These are phyloP conservation scores for Synanthedon myopaeformis DNA, from an alignment of 2,888 invertebrate species.

Conservation along the genomic window DNA sequence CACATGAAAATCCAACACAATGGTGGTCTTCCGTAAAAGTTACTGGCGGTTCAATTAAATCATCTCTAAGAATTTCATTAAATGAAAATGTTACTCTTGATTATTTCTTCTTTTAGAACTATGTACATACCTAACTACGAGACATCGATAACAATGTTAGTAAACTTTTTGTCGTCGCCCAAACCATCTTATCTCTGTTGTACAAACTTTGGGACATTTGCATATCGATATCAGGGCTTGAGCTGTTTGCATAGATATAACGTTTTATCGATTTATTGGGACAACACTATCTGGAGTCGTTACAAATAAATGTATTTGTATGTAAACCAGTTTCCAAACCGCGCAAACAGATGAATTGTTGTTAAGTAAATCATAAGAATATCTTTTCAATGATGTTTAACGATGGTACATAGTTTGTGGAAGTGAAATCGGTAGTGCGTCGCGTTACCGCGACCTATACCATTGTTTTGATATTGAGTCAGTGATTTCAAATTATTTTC, in stretches of 20 bases:
- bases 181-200: not conserved
- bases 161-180: not conserved
- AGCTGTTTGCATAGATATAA: constrained; percentile 5
- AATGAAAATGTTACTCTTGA: too few species aligned
- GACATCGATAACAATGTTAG: not conserved
- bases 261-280: not conserved
- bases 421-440: constrained; percentile 12
- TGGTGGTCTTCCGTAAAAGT: too few species aligned
- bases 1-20: too few species aligned
- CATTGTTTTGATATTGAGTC: constrained; percentile 24
- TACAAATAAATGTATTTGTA: not conserved
- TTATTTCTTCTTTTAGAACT: too few species aligned
- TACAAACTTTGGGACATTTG: constrained; percentile 13
- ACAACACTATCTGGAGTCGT: not conserved
- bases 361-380: too few species aligned
- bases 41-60: too few species aligned
- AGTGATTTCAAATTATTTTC: not conserved
- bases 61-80: too few species aligned
- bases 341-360: too few species aligned
- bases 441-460: constrained; percentile 8
- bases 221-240: constrained; percentile 15
- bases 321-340: too few species aligned
- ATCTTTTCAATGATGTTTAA: not conserved
- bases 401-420: not conserved
- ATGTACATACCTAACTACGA: too few species aligned